Conservation (phyloP, 1,140 invertebrate genomes). For the Homalodisca vitripennis region DNA sequence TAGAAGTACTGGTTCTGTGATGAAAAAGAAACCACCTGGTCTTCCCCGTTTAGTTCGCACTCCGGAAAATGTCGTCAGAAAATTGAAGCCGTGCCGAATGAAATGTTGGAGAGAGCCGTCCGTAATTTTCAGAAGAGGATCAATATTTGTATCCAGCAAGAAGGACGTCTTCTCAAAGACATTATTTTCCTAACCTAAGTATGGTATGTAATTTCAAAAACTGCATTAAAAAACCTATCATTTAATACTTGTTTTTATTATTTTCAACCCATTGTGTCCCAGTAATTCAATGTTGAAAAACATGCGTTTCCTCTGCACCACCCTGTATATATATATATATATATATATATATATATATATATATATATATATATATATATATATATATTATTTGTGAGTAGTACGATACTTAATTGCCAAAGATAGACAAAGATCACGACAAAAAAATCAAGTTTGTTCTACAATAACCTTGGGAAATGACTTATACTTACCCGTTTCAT, state of each 20-base stretch:
- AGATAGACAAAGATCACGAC: too few species aligned
- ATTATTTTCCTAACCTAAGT: slow-evolving; percentile 28
- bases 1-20: slow-evolving; percentile 35
- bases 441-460: too few species aligned
- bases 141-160: slow-evolving; percentile 23
- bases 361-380: too few species aligned
- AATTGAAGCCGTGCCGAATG: slow-evolving; percentile 34
- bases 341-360: too few species aligned
- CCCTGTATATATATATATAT: too few species aligned
- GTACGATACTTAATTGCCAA: too few species aligned
- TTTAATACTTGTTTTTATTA: slow-evolving; percentile 23
- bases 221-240: slow-evolving; percentile 23
- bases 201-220: slow-evolving; percentile 20
- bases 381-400: too few species aligned
- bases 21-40: slow-evolving; percentile 33
- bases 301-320: slow-evolving; percentile 22
- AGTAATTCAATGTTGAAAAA: slow-evolving; percentile 17
- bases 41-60: slow-evolving; percentile 10
- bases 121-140: slow-evolving; percentile 23
- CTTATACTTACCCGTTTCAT: too few species aligned
- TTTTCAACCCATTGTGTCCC: slow-evolving; percentile 11
- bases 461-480: too few species aligned
- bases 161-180: slow-evolving; percentile 19
- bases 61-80: slow-evolving; percentile 32
- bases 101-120: slow-evolving; percentile 30